Conservation (phyloP, 2,888 invertebrate genomes). For the Steromphala cineraria region DNA sequence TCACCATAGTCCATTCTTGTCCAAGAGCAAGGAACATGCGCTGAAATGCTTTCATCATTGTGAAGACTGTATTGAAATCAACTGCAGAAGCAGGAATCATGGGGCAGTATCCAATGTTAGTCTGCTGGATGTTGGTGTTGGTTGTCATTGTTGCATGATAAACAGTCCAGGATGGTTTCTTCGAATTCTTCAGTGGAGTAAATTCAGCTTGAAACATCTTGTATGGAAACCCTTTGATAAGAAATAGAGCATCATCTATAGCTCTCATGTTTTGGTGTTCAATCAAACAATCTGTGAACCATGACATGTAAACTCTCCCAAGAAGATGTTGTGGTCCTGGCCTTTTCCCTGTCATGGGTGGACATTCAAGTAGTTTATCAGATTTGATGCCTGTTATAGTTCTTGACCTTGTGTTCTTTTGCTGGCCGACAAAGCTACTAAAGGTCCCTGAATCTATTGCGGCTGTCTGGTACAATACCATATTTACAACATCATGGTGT, state of each 20-base stretch:
- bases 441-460: not conserved
- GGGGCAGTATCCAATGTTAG: slow-evolving; percentile 21
- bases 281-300: not conserved
- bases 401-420: not conserved
- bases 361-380: not conserved
- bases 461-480: slow-evolving; percentile 31
- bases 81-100: slow-evolving; percentile 25
- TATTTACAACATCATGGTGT: slow-evolving; percentile 23
- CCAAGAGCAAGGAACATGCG: slow-evolving; percentile 14
- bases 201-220: not conserved
- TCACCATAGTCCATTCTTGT: slow-evolving; percentile 26
- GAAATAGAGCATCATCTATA: not conserved
- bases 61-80: slow-evolving; percentile 24
- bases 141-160: not conserved
- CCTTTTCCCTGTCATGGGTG: not conserved
- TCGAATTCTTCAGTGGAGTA: not conserved
- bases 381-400: not conserved
- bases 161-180: not conserved
- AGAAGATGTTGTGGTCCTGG: not conserved
- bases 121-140: not conserved
- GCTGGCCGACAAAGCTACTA: not conserved
- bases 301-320: not conserved
- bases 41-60: slow-evolving; percentile 26
- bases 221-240: not conserved
- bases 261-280: not conserved